Percentiles rank a stretch among this genome's conserved stretches.
phyloP scores from a whole-genome alignment of 2,797 vertebrate species.

The Centropyge bicolor region DNA sequence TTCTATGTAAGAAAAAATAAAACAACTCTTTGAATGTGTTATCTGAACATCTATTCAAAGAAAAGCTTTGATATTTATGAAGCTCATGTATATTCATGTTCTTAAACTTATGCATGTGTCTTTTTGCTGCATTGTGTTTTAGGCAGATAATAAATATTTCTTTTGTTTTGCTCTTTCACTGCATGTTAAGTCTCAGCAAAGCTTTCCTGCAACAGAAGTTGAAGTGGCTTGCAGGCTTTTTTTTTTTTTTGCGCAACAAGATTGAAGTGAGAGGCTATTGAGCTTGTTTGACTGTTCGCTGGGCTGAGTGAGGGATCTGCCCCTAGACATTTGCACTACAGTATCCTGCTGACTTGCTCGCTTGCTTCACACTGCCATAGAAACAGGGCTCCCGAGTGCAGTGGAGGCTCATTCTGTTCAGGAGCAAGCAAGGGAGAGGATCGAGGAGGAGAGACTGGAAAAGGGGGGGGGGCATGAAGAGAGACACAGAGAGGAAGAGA shows the following conservation, averaged over 20 bases:
- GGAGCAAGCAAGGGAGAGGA: conserved; percentile 81
- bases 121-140: conserved; percentile 74
- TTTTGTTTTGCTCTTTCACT: neutral
- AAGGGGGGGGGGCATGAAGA: conserved; percentile 14
- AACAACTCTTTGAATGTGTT: conserved; percentile 71
- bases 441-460: conserved; percentile 58
- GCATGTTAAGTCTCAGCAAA: conserved; percentile 8
- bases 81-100: conserved; percentile 78
- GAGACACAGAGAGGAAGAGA: conserved; percentile 18
- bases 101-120: conserved; percentile 74
- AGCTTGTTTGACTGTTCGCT: conserved; percentile 68
- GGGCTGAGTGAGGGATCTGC: conserved; percentile 80
- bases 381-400: conserved; percentile 83
- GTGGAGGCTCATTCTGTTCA: conserved; percentile 83
- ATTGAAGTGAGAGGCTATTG: conserved; percentile 72
- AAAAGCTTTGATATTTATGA: conserved; percentile 85
- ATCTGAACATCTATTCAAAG: conserved; percentile 76
- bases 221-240: conserved; percentile 54
- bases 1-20: conserved; percentile 50
- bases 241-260: conserved; percentile 61
- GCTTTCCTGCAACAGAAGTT: conserved; percentile 48
- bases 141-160: conserved; percentile 36
- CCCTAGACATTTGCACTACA: conserved; percentile 82
- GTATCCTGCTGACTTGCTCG: conserved; percentile 84
- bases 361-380: conserved; percentile 86